These are phyloP conservation scores for Aporrectodea caliginosa DNA, from an alignment of 1,140 invertebrate genomes.

Conservation along the genomic window DNA sequence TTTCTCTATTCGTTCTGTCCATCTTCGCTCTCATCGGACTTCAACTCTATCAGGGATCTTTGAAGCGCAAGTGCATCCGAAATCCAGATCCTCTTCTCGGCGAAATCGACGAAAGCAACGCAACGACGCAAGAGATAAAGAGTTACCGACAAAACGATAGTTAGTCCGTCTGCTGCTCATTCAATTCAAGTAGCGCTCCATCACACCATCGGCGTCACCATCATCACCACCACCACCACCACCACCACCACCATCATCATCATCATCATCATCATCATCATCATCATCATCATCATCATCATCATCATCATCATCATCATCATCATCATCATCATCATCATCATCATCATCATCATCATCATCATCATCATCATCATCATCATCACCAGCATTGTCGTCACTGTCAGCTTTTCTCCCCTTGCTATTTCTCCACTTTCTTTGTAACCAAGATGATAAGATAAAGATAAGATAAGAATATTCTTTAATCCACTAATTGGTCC, in stretches of 20 bases:
- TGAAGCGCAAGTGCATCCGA: conserved; percentile 92
- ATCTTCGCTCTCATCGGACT: conserved; percentile 92
- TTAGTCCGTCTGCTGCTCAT: no score
- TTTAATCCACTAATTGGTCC: no score
- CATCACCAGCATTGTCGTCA: no score
- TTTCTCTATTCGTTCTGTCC: conserved; percentile 92
- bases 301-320: conserved; percentile 3
- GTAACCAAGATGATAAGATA: no score
- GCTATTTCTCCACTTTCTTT: no score
- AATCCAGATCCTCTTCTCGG: conserved; percentile 66
- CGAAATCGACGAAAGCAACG: conserved; percentile 40
- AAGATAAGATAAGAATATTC: no score
- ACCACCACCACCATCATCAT: neutral
- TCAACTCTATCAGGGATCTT: conserved; percentile 95
- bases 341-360: conserved; percentile 2
- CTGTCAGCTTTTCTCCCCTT: no score
- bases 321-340: neutral
- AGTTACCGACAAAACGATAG: conserved; percentile 71
- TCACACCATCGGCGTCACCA: no score
- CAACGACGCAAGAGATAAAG: conserved; percentile 69
- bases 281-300: neutral
- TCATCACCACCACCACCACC: no score
- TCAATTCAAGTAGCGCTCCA: no score
- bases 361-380: conserved; percentile 1
- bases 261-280: neutral